Evolutionary conservation across 2,888 invertebrate genomes (phyloP).

Genomic region (Pimpla rufipes): DNA sequence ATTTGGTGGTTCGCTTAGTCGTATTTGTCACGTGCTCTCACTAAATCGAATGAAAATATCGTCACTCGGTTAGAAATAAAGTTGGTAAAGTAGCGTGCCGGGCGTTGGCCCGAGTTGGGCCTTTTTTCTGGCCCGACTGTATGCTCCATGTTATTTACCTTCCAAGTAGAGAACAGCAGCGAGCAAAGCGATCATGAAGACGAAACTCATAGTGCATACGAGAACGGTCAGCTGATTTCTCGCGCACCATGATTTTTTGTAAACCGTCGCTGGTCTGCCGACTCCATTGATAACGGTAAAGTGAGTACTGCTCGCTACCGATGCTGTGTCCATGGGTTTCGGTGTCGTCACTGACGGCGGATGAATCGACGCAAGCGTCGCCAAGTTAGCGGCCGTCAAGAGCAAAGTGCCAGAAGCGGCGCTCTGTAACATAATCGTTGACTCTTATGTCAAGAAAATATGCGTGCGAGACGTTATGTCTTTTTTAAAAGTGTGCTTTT

Average conservation of each 20-base stretch:
- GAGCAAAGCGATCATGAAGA: slow-evolving; percentile 93
- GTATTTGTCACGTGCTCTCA: slow-evolving; percentile 86
- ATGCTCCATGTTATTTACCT: slow-evolving; percentile 89
- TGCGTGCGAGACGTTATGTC: too few relatives aligned
- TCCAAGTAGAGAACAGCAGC: slow-evolving; percentile 94
- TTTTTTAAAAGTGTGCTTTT: too few relatives aligned
- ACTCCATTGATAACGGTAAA: slow-evolving; percentile 94
- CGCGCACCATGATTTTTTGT: slow-evolving; percentile 90
- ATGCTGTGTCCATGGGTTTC: slow-evolving; percentile 89
- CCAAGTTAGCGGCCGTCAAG: slow-evolving; percentile 92
- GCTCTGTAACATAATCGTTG: slow-evolving; percentile 88
- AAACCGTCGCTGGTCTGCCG: slow-evolving; percentile 88
- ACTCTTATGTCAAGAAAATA: slow-evolving; percentile 40
- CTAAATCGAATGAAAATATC: slow-evolving; percentile 83
- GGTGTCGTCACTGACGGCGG: slow-evolving; percentile 85
- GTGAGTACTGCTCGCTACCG: slow-evolving; percentile 94
- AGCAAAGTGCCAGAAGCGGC: slow-evolving; percentile 93
- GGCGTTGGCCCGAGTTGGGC: not conserved
- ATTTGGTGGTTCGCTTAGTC: slow-evolving; percentile 72
- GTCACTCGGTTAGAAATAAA: not conserved
- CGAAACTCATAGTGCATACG: slow-evolving; percentile 93
- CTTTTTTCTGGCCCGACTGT: too few relatives aligned
- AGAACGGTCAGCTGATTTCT: slow-evolving; percentile 93
- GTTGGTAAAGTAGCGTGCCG: not conserved
- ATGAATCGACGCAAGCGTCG: slow-evolving; percentile 85